Conservation (phyloP, 2,888 invertebrate species). For the Ypsolopha sequella region DNA sequence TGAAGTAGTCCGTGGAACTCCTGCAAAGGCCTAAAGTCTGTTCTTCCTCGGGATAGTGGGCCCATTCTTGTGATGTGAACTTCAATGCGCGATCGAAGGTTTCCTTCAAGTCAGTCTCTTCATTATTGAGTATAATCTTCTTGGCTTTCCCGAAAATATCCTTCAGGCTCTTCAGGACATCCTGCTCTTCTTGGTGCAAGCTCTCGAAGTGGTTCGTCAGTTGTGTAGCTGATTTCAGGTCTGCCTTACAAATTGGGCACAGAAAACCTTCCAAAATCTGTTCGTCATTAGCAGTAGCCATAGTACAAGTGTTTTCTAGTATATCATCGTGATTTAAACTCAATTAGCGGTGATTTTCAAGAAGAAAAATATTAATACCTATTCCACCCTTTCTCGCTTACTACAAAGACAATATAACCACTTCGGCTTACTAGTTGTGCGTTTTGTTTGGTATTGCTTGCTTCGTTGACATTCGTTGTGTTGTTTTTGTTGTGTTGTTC, state of each 20-base stretch:
- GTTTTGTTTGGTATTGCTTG: too few relatives aligned
- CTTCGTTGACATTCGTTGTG: too few relatives aligned
- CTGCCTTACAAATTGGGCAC: constrained; percentile 94
- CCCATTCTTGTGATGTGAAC: constrained; percentile 39
- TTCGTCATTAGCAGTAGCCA: constrained; percentile 60
- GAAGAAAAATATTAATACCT: neutral
- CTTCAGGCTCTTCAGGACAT: constrained; percentile 83
- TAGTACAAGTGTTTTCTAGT: constrained; percentile 12
- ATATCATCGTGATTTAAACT: neutral
- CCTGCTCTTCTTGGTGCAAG: constrained; percentile 88
- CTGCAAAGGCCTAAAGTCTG: constrained; percentile 67
- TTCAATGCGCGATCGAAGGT: constrained; percentile 68
- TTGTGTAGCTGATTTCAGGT: constrained; percentile 86
- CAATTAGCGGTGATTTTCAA: neutral
- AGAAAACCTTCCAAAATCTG: constrained; percentile 92
- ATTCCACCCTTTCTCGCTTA: neutral
- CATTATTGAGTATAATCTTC: constrained; percentile 85
- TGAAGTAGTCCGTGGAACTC: constrained; percentile 82
- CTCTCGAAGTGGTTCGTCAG: constrained; percentile 92
- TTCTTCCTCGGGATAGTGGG: neutral
- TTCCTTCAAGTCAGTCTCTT: constrained; percentile 74
- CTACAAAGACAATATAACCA: too few relatives aligned
- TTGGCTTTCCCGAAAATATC: constrained; percentile 92
- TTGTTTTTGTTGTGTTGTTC: too few relatives aligned
- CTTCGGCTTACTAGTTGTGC: neutral